Conservation (phyloP, 2,113 vertebrate species). For the Nycticryphes semicollaris region DNA sequence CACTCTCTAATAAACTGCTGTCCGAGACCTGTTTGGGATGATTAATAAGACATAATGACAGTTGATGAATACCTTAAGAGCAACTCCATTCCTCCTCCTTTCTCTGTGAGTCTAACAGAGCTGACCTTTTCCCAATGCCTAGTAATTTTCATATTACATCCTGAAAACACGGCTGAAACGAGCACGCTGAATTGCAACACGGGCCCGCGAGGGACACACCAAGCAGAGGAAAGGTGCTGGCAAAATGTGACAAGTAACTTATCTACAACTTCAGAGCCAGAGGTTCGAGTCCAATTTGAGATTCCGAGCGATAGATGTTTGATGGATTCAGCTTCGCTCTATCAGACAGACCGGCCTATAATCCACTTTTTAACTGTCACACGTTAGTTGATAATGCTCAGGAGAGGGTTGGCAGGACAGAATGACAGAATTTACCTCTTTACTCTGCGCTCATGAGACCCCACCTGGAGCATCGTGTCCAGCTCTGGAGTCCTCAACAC, state of each 20-base stretch:
- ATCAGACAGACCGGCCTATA: background rate
- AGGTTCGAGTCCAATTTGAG: slow-evolving; percentile 11
- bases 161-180: background rate
- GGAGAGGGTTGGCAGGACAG: background rate
- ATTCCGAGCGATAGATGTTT: background rate
- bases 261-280: background rate
- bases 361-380: slow-evolving; percentile 49
- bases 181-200: background rate
- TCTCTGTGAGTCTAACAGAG: background rate
- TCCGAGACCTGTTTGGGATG: background rate
- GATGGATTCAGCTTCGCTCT: slow-evolving; percentile 10
- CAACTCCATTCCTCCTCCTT: slow-evolving; percentile 10
- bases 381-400: background rate
- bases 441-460: no score
- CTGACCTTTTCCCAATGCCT: slow-evolving; percentile 47
- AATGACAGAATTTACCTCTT: background rate
- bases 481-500: no score
- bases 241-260: background rate
- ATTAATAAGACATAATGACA: slow-evolving; percentile 38
- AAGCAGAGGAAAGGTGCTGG: background rate
- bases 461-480: no score
- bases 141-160: slow-evolving; percentile 37
- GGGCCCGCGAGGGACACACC: background rate
- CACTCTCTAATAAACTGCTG: background rate
- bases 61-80: slow-evolving; percentile 14